These are phyloP conservation scores for Pipistrellus pipistrellus DNA, from an alignment of 2,797 vertebrate species.

Conservation along the genomic window DNA sequence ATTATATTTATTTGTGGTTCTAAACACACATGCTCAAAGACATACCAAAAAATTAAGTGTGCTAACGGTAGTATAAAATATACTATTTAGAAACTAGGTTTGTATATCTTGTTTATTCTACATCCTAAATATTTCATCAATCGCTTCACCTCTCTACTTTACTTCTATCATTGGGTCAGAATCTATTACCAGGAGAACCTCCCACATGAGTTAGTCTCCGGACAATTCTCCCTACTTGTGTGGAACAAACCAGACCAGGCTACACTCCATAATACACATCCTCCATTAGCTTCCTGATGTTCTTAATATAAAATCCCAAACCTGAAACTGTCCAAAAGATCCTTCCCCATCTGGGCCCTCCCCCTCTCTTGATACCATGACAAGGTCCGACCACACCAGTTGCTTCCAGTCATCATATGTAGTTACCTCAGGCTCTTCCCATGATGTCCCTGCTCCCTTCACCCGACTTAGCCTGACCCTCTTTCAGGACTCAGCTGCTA, in stretches of 20 bases:
- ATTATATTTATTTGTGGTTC: background rate
- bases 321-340: background rate
- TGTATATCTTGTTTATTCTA: background rate
- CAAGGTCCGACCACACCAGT: background rate
- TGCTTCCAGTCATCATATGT: background rate
- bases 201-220: background rate
- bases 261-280: background rate
- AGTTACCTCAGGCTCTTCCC: background rate
- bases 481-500: background rate
- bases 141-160: background rate
- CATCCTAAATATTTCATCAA: background rate
- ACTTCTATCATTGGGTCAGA: background rate
- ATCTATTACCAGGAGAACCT: background rate
- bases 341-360: background rate
- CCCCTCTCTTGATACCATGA: background rate
- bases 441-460: background rate
- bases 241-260: background rate
- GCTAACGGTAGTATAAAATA: background rate
- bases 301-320: slow-evolving; percentile 4
- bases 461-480: background rate
- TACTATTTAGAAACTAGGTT: background rate
- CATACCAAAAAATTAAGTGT: background rate
- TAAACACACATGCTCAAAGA: background rate
- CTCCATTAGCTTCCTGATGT: background rate
- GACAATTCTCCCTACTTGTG: background rate